Evolutionary conservation across 2,113 vertebrate genomes (phyloP).

Genomic region (Dasyornis broadbenti): DNA sequence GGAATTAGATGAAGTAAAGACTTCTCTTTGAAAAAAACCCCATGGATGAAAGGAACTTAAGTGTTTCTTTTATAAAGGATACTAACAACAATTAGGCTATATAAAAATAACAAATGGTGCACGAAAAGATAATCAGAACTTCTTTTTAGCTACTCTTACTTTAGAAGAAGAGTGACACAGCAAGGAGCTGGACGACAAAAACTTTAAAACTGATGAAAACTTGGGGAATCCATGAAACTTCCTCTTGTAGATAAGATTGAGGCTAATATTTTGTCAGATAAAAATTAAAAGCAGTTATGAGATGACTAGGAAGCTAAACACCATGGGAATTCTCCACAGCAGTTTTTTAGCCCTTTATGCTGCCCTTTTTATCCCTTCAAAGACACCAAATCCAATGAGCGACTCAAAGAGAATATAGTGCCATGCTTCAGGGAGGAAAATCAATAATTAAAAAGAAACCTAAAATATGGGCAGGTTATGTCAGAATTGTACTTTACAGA

Average conservation of each 20-base stretch:
- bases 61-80: not conserved
- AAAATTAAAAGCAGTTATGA: not conserved
- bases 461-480: not conserved
- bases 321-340: not conserved
- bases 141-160: not conserved
- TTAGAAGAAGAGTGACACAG: not conserved
- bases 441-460: not conserved
- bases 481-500: not conserved
- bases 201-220: not conserved
- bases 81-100: not conserved
- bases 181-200: not conserved
- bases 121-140: not conserved
- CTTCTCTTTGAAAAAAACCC: not conserved
- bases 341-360: not conserved
- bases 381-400: not conserved
- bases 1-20: not conserved
- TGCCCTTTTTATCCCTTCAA: not conserved
- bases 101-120: not conserved
- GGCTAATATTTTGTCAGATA: not conserved
- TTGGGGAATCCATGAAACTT: not conserved
- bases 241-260: not conserved
- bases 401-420: not conserved
- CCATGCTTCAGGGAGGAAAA: not conserved
- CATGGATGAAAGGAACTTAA: not conserved
- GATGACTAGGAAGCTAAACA: not conserved